Evolutionary conservation across 2,888 invertebrate species (phyloP).

Genomic region (Melanotus villosus): DNA sequence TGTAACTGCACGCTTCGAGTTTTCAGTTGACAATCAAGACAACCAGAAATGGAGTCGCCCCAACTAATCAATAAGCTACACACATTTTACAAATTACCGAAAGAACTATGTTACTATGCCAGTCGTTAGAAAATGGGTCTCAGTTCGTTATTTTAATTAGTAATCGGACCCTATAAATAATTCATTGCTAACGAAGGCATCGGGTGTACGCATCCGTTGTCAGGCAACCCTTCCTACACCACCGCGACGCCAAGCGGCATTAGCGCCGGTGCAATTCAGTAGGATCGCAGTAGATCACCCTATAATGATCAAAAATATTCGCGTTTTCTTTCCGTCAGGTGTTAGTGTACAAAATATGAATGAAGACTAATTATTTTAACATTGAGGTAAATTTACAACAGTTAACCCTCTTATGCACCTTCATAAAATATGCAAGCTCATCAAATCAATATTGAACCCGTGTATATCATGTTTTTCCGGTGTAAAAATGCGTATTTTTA

Average conservation of each 20-base stretch:
- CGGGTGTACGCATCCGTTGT: conserved; percentile 35
- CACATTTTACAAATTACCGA: background rate
- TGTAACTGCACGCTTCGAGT: too few species aligned
- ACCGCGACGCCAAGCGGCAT: conserved; percentile 32
- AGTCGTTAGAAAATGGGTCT: background rate
- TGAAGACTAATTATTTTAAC: conserved; percentile 89
- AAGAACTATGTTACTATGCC: background rate
- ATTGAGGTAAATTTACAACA: conserved; percentile 78
- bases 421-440: conserved; percentile 22
- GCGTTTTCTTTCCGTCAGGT: conserved; percentile 23
- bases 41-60: too few species aligned
- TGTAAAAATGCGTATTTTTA: conserved; percentile 31
- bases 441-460: conserved; percentile 26
- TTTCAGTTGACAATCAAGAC: too few species aligned
- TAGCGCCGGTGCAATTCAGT: conserved; percentile 27
- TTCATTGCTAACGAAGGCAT: conserved; percentile 13
- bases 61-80: background rate
- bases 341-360: conserved; percentile 78
- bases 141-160: conserved; percentile 13
- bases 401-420: background rate
- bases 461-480: conserved; percentile 2
- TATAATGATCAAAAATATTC: conserved; percentile 36
- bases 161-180: conserved; percentile 14
- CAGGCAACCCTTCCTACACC: conserved; percentile 36
- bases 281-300: background rate